Evolutionary conservation across 2,113 vertebrate species (phyloP), one percentile per base, ranked within the genome.

Genomic region (Myotis davidii): DNA sequence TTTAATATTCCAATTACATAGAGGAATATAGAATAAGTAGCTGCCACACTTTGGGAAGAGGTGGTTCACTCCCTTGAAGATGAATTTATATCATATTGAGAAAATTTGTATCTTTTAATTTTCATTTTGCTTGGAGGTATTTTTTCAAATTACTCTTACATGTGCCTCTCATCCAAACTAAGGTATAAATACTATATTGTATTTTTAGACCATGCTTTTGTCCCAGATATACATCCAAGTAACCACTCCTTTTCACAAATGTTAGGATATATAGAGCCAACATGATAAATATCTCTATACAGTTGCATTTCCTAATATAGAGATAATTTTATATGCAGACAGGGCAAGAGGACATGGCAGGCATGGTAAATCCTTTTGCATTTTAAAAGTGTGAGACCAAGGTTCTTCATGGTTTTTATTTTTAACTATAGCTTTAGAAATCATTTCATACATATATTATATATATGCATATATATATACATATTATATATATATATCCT

Each of bases 141-240:
- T 61, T 88, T 85, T 87, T 94, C 16, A 92, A 79, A 84, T 76
- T 83, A 85, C 27, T 91, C 59, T 85, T 69, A 74, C 85, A 52
- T 94, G 88, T 92, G 48, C 11, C 48, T 76, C 37, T 79, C 18
- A 42, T 56, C 29, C 18, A 79, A 45, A 21, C 21, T 73, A 37
- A 67, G 14, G 25, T 91, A 52, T 61, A 79, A 92, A 59, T 88
- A 34, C 11, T 70, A 2, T 21, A n/a, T 59, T 90, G 21, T 48
- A 90, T 37, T 91, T 95, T 92, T 85, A 88, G 27, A 88, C 2
- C 12, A 27, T 78, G 45, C 21, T 83, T 86, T 48, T 85, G 29
- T 67, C 5, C 14, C 52, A 77, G 5, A 52, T n/a, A 79, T 21
- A 67, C 6, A 52, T 56, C 16, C 23, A 93, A 91, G 42, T 83